Base-by-base conservation (phyloP, 2,797 vertebrate species). In the Lithobates pipiens region DNA sequence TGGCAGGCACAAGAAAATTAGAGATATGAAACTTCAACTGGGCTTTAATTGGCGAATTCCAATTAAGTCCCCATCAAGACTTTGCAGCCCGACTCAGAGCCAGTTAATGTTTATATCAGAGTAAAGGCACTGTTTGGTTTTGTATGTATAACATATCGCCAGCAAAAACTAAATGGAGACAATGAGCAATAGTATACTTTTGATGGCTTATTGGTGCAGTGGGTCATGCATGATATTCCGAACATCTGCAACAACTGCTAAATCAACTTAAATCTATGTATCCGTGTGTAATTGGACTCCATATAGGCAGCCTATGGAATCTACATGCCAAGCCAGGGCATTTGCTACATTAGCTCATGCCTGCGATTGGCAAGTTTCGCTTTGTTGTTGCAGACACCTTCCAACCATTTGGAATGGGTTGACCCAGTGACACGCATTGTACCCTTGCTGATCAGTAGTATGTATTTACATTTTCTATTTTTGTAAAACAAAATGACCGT, bases 381-480 rank as follows among this genome's bases (percentile, higher is more conserved):
- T 68, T 5, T 32, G 65, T 46, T 68, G 34, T 67, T 78, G 61
- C 39, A 34, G 65, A 5, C 27, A 29, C 10, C 32, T 74, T 84
- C 65, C 18, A 61, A 39, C 13, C 46, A 27, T 71, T 72, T 70
- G 44, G 36, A 69, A 65, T 7, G 69, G 46, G 21, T 32, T 34
- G 25, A 21, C 27, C 9, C 11, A 76, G 32, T 36, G 50, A 61
- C 50, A 68, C 21, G 27, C 74, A 50, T 50, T 36, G 10, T 27
- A 39, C 23, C 34, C 5, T 5, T 34, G 63, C 44, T 18, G 69
- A 82, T 74, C 63, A 73, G 25, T 82, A 13, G 70, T 46, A 67
- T 39, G 29, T 75, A 75, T 61, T 70, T 67, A 83, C 42, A 42
- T 82, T 86, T 77, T 86, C 46, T 82, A 86, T 50, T 77, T 77